Evolutionary conservation across 1,140 invertebrate species (phyloP), one percentile per base, ranked within the genome.

Genomic region (Drosophila tsacasi): DNA sequence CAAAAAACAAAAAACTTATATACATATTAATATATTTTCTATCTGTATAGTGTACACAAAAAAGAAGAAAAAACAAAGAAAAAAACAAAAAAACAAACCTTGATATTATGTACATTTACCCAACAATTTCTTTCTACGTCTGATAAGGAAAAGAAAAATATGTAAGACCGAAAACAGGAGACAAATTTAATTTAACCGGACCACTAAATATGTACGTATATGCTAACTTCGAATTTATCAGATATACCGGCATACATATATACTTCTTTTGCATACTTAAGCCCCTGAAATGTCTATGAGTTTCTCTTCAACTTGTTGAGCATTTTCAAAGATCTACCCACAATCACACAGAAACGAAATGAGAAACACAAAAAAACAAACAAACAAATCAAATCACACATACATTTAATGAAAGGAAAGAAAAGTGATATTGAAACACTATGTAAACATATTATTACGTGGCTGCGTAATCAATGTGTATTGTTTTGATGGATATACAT

Each of bases 351-450:
- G 32, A 59, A 62, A 71, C 39, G 50, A 68, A 25, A 60, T 5
- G 47, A 68, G 15, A 47, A 25, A 1, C 27, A 30, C 25, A 49
- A 21, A 46, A 12, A 21, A n/a, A n/a, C n/a, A n/a, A n/a, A n/a
- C 3, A 44, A 44, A 47, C 13, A 47, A 30, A 52, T 66, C 9
- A 44, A 62, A 72, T 37, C 35, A 57, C 39, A 23, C 35, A 57
- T 57, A 57, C 9, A 72, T 57, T 32, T 44, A 72, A 73, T 73
- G 80, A 69, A 50, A 80, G 69, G 63, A 73, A 81, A 73, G 52
- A 63, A 82, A 87, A 89, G 84, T 89, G 84, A 89, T 89, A 89
- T 90, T 89, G 76, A 78, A 81, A 80, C 84, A 89, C 84, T 84
- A 84, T 89, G 77, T 84, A 87, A 90, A 69, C 73, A 79, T 78